These are phyloP conservation scores for Drosophila quinaria DNA, from an alignment of 2,888 invertebrate genomes.

Conservation along the genomic window DNA sequence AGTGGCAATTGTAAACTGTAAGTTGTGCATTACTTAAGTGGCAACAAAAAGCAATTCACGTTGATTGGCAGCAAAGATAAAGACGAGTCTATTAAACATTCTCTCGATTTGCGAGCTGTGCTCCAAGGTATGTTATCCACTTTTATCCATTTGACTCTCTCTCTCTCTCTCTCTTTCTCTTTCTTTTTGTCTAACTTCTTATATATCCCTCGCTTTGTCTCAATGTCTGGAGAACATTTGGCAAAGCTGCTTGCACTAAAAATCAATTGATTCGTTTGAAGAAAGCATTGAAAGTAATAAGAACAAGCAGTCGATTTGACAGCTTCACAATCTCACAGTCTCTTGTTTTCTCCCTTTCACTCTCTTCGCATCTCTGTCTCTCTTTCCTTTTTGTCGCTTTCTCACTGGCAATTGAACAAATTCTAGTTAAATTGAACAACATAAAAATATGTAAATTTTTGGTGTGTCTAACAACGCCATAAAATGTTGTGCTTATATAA, in stretches of 20 bases:
- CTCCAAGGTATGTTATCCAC: constrained; percentile 18
- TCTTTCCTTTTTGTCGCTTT: not conserved
- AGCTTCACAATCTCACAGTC: not conserved
- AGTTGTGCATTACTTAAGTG: constrained; percentile 47
- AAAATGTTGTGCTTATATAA: constrained; percentile 31
- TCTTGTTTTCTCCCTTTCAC: not conserved
- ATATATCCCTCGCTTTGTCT: not conserved
- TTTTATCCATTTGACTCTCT: not conserved
- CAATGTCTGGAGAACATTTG: not conserved
- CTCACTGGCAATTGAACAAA: constrained; percentile 36
- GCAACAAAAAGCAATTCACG: constrained; percentile 59
- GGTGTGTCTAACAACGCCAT: constrained; percentile 28
- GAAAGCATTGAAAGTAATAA: constrained; percentile 19
- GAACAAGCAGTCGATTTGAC: constrained; percentile 19
- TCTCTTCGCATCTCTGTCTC: not conserved
- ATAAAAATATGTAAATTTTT: constrained; percentile 67
- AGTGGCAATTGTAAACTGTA: constrained; percentile 16
- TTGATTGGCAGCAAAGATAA: constrained; percentile 65
- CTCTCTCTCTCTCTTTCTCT: not conserved
- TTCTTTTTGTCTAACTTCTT: not conserved
- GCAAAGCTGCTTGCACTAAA: constrained; percentile 40
- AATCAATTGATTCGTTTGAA: constrained; percentile 60
- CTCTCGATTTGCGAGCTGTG: constrained; percentile 10
- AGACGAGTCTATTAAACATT: constrained; percentile 26
- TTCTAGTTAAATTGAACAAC: constrained; percentile 55